Evolutionary conservation across 2,888 invertebrate species (phyloP), one percentile per base, ranked within the genome.

Genomic region (Sphinx pinastri): DNA sequence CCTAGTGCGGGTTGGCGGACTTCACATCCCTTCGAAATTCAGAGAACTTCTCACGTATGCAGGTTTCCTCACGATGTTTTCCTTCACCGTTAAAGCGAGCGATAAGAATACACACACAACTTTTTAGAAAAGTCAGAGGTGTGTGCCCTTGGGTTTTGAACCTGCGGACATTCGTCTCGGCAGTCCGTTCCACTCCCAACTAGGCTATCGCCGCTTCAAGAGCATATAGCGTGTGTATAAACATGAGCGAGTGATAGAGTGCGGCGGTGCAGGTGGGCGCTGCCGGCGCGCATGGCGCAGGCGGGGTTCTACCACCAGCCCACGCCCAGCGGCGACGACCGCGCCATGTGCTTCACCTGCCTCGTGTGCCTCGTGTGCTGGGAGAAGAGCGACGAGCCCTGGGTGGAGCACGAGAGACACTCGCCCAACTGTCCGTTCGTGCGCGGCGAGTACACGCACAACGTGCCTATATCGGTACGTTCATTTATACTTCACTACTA

Each of bases 231-330:
- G 25, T 25, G 25, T 2, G 38, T 38, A 12, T 19, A 55, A 55
- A n/a, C 54, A 19, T 19, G 16, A 54, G 19, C 19, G 19, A 55
- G 55, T 19, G 19, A 10, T 8, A 16, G 19, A 2, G n/a, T 3
- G 19, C 55, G 55, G 55, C 55, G 67, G 38, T 85, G 57, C 83
- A 98, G 98, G 90, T 99, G 99, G 98, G 99, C 99, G 7, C 88
- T 98, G 71, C 99, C 99, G 0, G 98, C 98, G 79, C 98, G 98
- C 85, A 99, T 99, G 99, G 98, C 99, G 7, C 98, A 99, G 87
- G 99, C 99, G 2, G 99, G 99, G 16, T 99, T 99, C 91, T 99
- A 98, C 92, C 98, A 99, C 90, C 98, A 98, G 87, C 98, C 99
- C 0, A 97, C 98, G 70, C 95, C 96, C 4, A 96, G 97, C 47